phyloP scores from a whole-genome alignment of 2,797 vertebrate species.

The Alectoris magna region DNA sequence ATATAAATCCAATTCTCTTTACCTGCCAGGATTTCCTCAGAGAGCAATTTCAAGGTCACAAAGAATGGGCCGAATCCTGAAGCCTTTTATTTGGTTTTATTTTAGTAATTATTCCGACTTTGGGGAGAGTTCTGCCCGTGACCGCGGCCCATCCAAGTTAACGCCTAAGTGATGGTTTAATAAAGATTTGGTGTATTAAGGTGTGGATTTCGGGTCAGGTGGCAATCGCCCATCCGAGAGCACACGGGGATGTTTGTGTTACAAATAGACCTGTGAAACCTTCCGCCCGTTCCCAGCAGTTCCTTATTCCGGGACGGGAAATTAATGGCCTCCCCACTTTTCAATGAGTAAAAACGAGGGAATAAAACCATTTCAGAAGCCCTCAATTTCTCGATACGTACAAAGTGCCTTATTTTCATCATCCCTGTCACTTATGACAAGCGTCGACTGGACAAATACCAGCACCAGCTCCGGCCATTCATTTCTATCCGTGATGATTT shows the following conservation, averaged over 20 bases:
- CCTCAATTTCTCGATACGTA: conserved; percentile 16
- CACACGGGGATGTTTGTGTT: neutral
- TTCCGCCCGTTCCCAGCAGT: neutral
- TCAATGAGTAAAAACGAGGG: conserved; percentile 46
- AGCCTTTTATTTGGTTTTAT: conserved; percentile 33
- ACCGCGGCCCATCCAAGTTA: neutral
- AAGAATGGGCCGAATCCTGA: neutral
- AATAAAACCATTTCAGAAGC: conserved; percentile 55
- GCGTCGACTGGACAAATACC: conserved; percentile 46
- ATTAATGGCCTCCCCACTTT: conserved; percentile 52
- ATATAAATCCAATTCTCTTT: conserved; percentile 61
- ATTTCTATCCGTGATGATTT: conserved; percentile 61
- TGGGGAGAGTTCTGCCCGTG: neutral
- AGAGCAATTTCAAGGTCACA: conserved; percentile 52
- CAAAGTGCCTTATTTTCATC: conserved; percentile 64
- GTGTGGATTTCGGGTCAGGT: neutral
- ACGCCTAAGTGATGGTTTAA: neutral
- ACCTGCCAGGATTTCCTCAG: conserved; percentile 32
- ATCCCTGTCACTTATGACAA: conserved; percentile 53
- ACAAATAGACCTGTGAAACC: neutral
- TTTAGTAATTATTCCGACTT: conserved; percentile 29
- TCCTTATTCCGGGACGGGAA: conserved; percentile 37
- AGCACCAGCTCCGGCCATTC: conserved; percentile 11
- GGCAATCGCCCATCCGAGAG: neutral
- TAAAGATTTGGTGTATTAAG: neutral